Evolutionary conservation across 2,113 vertebrate genomes (phyloP).

Genomic region (Ptilorrhoa leucosticta): DNA sequence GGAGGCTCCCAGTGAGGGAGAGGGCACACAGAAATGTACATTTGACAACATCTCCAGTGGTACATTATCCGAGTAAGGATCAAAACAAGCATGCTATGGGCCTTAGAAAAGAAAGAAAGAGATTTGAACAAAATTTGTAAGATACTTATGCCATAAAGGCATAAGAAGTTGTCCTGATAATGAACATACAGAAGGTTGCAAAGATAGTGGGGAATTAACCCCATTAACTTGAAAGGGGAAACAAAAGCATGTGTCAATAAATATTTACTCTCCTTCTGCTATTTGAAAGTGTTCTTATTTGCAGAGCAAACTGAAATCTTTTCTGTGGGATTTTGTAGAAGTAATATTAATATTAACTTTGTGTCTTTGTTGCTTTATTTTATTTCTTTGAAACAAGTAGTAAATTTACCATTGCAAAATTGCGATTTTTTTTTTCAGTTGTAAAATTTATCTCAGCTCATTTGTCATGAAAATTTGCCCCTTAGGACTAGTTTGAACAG

Average conservation of each 20-base stretch:
- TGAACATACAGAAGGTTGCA: not conserved
- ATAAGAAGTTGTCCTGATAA: not conserved
- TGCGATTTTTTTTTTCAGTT: conserved; percentile 42
- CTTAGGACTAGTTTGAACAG: conserved; percentile 66
- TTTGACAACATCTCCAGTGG: not conserved
- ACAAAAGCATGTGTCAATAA: not conserved
- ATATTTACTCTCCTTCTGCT: conserved; percentile 23
- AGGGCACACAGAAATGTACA: not conserved
- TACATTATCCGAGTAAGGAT: not conserved
- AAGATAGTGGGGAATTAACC: conserved; percentile 37
- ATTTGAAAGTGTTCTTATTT: not conserved
- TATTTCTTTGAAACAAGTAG: conserved; percentile 53
- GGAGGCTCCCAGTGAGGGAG: not conserved
- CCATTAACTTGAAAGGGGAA: conserved; percentile 12
- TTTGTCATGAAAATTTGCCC: conserved; percentile 71
- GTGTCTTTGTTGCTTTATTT: conserved; percentile 59
- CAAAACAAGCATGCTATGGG: not conserved
- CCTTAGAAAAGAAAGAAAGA: not conserved
- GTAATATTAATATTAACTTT: conserved; percentile 65
- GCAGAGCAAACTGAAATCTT: not conserved
- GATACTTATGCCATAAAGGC: not conserved
- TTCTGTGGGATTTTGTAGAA: conserved; percentile 22
- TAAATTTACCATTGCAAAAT: conserved; percentile 67
- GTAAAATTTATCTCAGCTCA: conserved; percentile 67
- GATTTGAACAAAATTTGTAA: not conserved